phyloP scores from a whole-genome alignment of 2,113 vertebrate genomes.

The Halcyon senegalensis region DNA sequence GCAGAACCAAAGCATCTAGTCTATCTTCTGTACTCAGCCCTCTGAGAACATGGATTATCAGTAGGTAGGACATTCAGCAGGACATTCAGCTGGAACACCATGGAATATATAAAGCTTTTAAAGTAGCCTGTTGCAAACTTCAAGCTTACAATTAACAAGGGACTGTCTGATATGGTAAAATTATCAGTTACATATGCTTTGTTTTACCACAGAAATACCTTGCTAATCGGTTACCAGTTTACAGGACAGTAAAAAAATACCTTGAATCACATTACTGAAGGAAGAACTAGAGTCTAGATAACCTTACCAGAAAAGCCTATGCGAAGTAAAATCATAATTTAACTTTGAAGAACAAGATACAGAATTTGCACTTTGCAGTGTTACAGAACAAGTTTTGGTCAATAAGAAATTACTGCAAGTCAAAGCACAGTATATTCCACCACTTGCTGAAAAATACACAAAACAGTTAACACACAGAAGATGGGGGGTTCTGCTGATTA shows the following conservation, averaged over 20 bases:
- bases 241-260: not conserved
- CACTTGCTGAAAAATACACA: not conserved
- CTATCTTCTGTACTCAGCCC: not conserved
- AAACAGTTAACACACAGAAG: not conserved
- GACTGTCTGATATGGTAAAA: not conserved
- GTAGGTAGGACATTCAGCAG: not conserved
- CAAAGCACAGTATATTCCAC: not conserved
- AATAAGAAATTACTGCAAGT: not conserved
- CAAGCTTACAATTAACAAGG: not conserved
- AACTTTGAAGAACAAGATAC: not conserved
- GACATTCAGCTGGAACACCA: not conserved
- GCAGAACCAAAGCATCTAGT: not conserved
- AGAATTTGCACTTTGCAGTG: not conserved
- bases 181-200: not conserved
- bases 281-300: not conserved
- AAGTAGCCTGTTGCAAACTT: not conserved
- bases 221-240: not conserved
- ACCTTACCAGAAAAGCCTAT: not conserved
- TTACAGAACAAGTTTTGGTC: not conserved
- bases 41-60: not conserved
- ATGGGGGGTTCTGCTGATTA: not conserved
- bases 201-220: not conserved
- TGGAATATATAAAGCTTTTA: not conserved
- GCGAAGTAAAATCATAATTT: not conserved
- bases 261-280: not conserved